phyloP scores from a whole-genome alignment of 2,797 vertebrate species.

The Antrozous pallidus region DNA sequence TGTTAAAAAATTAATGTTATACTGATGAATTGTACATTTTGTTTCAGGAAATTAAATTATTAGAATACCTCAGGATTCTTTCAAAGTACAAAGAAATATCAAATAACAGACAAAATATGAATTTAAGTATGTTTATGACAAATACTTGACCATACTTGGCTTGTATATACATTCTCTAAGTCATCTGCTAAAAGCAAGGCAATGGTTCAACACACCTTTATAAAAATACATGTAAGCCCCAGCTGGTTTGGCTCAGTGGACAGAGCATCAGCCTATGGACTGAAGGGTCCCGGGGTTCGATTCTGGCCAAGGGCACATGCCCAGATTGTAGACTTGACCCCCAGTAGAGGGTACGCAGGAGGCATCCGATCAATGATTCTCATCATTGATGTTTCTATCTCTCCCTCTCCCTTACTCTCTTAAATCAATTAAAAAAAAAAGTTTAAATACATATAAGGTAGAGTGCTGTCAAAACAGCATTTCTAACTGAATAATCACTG shows the following conservation, averaged over 20 bases:
- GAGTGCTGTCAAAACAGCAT: slow-evolving; percentile 66
- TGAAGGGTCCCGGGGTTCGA: no score
- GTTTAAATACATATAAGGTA: slow-evolving; percentile 21
- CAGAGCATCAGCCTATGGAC: no score
- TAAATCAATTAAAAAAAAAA: no score
- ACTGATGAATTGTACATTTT: not conserved
- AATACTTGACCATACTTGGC: not conserved
- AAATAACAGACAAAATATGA: not conserved
- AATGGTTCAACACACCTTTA: slow-evolving; percentile 43
- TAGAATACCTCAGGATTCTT: not conserved
- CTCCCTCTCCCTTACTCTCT: no score
- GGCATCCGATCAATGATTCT: no score
- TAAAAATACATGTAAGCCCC: slow-evolving; percentile 9
- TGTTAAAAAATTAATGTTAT: not conserved
- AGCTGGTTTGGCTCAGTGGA: no score
- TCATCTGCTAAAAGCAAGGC: slow-evolving; percentile 35
- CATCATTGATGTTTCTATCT: no score
- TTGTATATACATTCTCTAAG: not conserved
- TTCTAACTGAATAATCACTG: slow-evolving; percentile 59
- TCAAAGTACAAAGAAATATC: not conserved
- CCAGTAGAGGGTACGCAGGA: no score
- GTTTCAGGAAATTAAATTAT: not conserved
- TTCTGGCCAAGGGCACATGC: no score
- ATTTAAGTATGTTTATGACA: not conserved
- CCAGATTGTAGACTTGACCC: no score